These are phyloP conservation scores for Rugalucina vietnamica DNA, from an alignment of 2,888 invertebrate genomes.

Conservation along the genomic window DNA sequence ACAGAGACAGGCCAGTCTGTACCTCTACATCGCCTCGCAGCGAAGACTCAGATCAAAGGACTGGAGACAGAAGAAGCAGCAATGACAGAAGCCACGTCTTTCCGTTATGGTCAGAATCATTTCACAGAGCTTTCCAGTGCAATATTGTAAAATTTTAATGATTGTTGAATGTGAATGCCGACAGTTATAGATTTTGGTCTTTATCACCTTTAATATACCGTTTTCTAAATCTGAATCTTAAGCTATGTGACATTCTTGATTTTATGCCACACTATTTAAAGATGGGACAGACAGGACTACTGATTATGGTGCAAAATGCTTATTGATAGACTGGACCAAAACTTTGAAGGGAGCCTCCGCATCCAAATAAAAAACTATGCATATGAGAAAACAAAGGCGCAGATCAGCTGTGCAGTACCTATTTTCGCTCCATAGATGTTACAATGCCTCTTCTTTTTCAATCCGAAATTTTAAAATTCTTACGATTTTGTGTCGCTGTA, in stretches of 20 bases:
- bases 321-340: no score
- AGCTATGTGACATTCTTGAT: no score
- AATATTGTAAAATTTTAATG: not conserved
- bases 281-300: no score
- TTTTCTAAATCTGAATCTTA: not conserved
- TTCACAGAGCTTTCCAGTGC: not conserved
- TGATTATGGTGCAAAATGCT: no score
- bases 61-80: conserved; percentile 46
- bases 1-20: conserved; percentile 10
- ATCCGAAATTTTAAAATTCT: not conserved
- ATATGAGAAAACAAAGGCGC: no score
- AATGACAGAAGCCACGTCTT: not conserved
- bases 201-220: not conserved
- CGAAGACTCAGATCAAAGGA: conserved; percentile 64
- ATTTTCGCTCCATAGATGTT: not conserved
- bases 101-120: not conserved
- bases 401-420: no score
- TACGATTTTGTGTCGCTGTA: not conserved
- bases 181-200: not conserved
- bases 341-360: no score
- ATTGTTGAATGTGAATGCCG: not conserved
- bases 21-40: conserved; percentile 69
- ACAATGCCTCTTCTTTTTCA: not conserved
- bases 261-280: no score
- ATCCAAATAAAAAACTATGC: no score